A percentile compares a stretch with the other conserved stretches of the same genome.
Evolutionary conservation across 2,888 invertebrate species (phyloP).

Genomic region (Scaeva pyrastri): DNA sequence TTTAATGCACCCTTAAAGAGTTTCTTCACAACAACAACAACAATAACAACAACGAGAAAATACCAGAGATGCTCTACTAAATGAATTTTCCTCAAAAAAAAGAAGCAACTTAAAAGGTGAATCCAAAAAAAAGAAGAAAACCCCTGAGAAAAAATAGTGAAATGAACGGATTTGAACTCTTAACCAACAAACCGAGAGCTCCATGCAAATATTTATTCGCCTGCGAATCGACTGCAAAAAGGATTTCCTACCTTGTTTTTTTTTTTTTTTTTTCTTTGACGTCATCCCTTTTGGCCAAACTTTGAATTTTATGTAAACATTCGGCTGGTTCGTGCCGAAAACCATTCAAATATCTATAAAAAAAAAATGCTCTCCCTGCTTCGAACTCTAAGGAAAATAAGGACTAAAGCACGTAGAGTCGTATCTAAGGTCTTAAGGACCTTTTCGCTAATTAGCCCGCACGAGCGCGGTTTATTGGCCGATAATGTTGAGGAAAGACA

Average conservation of each 20-base stretch:
- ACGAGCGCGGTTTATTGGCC: constrained; percentile 52
- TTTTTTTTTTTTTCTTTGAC: not conserved
- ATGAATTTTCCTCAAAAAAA: constrained; percentile 31
- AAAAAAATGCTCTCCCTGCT: no score
- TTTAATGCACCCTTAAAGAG: constrained; percentile 64
- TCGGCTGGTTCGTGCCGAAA: constrained; percentile 37
- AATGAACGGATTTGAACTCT: constrained; percentile 72
- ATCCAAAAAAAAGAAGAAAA: not conserved
- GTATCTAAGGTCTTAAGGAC: constrained; percentile 4
- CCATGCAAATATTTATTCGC: constrained; percentile 67
- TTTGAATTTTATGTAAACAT: constrained; percentile 50
- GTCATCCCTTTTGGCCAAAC: constrained; percentile 15
- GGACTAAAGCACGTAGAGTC: constrained; percentile 46
- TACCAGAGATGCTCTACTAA: constrained; percentile 35
- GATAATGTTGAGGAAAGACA: constrained; percentile 44
- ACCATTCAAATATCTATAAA: constrained; percentile 22
- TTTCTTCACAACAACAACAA: not conserved
- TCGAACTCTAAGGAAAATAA: constrained; percentile 51
- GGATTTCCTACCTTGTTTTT: not conserved
- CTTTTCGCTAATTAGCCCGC: constrained; percentile 61
- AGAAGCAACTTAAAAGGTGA: constrained; percentile 7
- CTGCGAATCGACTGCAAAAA: constrained; percentile 32
- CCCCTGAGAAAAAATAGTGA: constrained; percentile 20
- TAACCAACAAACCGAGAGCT: constrained; percentile 66
- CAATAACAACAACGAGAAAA: not conserved